These are phyloP conservation scores for Drosophila pseudoananassae DNA, from an alignment of 1,140 invertebrate genomes.

Conservation along the genomic window DNA sequence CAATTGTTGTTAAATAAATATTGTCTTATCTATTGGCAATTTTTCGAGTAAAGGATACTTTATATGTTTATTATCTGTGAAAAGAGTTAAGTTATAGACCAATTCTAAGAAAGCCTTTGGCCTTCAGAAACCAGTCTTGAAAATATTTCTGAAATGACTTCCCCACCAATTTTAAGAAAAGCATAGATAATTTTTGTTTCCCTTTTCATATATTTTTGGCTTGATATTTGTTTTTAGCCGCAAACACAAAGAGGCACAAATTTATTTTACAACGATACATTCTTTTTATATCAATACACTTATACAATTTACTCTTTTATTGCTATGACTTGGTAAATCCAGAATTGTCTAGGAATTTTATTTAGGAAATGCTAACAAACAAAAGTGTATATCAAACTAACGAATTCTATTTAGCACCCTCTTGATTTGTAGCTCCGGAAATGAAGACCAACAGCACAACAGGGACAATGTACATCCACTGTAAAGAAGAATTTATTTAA, in stretches of 20 bases:
- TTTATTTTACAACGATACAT: background rate
- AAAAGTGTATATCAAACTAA: conserved; percentile 6
- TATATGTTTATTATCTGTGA: too few species aligned
- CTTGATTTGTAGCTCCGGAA: conserved; percentile 92
- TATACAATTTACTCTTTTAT: conserved; percentile 18
- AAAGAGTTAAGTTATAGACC: too few species aligned
- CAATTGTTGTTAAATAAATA: background rate
- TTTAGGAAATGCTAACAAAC: conserved; percentile 16
- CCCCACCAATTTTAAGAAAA: background rate
- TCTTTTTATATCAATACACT: background rate
- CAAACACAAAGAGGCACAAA: conserved; percentile 1
- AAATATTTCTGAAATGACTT: too few species aligned
- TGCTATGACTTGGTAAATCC: conserved; percentile 13
- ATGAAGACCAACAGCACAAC: conserved; percentile 93
- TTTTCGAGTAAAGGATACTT: background rate
- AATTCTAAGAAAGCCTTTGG: too few species aligned
- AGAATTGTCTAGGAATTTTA: conserved; percentile 36
- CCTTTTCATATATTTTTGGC: background rate
- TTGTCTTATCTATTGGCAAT: background rate
- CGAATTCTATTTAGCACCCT: conserved; percentile 84
- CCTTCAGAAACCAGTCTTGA: too few species aligned
- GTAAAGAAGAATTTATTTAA: conserved; percentile 73
- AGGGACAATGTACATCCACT: conserved; percentile 98
- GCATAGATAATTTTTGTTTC: background rate
- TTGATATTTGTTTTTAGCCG: background rate